phyloP scores from a whole-genome alignment of 2,888 invertebrate species.

The Priocnemis perturbator region DNA sequence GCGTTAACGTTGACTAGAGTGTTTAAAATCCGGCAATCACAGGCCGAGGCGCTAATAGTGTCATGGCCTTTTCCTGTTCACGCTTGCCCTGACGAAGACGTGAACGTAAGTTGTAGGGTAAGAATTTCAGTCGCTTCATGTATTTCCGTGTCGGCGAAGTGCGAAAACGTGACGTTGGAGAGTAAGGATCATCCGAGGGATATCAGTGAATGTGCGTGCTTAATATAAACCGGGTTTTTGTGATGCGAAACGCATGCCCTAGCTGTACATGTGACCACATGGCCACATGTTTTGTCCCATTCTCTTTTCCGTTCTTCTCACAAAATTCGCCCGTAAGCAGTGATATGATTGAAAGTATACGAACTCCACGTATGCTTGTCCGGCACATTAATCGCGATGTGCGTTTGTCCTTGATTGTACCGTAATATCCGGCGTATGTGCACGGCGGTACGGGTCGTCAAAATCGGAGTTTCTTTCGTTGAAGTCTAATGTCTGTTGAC shows the following conservation, averaged over 20 bases:
- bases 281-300: constrained; percentile 58
- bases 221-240: not conserved
- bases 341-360: no score
- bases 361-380: no score
- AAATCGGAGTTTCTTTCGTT: no score
- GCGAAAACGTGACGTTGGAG: constrained; percentile 9
- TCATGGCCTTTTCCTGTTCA: constrained; percentile 76
- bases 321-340: not conserved
- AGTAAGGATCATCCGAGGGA: not conserved
- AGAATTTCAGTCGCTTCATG: constrained; percentile 39
- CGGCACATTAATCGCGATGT: no score
- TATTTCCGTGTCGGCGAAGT: constrained; percentile 24
- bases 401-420: no score
- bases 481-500: no score
- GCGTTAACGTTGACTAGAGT: constrained; percentile 46
- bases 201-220: constrained; percentile 28
- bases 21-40: constrained; percentile 56
- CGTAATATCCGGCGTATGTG: no score
- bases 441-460: not conserved
- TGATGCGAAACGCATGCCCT: constrained; percentile 5
- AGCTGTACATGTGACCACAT: constrained; percentile 55
- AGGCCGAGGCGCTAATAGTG: constrained; percentile 49
- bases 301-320: constrained; percentile 24
- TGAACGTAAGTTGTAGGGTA: constrained; percentile 64
- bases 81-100: constrained; percentile 69